These are phyloP conservation scores for Pseudococcus jackbeardsleyi DNA, from an alignment of 2,888 invertebrate species.

Conservation along the genomic window DNA sequence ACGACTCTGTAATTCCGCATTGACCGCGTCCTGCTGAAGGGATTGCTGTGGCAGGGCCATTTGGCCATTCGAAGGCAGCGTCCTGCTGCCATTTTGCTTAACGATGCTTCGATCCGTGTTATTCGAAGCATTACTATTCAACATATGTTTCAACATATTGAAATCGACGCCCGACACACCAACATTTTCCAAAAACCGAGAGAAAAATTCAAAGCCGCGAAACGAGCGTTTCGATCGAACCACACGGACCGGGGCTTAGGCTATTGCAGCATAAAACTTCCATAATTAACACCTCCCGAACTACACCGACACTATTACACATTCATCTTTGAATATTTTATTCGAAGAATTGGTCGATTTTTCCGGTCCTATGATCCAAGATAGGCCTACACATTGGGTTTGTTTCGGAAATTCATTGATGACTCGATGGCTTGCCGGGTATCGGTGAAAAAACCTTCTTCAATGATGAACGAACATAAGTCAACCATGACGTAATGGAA, in stretches of 20 bases:
- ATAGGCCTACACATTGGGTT: background rate
- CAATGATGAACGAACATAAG: background rate
- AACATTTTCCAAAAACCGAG: background rate
- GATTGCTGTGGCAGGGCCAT: background rate
- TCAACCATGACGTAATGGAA: slow-evolving; percentile 53
- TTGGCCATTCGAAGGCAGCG: background rate
- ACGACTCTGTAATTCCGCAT: slow-evolving; percentile 36
- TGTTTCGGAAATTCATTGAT: background rate
- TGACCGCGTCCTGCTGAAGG: background rate
- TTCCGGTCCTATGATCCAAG: background rate
- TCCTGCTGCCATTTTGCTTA: slow-evolving; percentile 22
- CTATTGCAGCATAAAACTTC: slow-evolving; percentile 69
- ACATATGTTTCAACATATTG: slow-evolving; percentile 62
- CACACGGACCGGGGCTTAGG: slow-evolving; percentile 68
- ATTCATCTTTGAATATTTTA: background rate
- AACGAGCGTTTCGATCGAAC: background rate
- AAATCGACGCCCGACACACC: background rate
- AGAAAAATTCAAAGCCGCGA: background rate
- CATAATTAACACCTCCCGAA: slow-evolving; percentile 66
- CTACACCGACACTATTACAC: background rate
- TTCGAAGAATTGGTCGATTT: background rate
- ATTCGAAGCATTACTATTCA: slow-evolving; percentile 48
- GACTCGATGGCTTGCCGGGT: background rate
- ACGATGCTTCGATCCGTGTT: slow-evolving; percentile 7
- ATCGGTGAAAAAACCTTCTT: slow-evolving; percentile 1